phyloP scores from a whole-genome alignment of 2,888 invertebrate genomes.

The Drosophila neotestacea region DNA sequence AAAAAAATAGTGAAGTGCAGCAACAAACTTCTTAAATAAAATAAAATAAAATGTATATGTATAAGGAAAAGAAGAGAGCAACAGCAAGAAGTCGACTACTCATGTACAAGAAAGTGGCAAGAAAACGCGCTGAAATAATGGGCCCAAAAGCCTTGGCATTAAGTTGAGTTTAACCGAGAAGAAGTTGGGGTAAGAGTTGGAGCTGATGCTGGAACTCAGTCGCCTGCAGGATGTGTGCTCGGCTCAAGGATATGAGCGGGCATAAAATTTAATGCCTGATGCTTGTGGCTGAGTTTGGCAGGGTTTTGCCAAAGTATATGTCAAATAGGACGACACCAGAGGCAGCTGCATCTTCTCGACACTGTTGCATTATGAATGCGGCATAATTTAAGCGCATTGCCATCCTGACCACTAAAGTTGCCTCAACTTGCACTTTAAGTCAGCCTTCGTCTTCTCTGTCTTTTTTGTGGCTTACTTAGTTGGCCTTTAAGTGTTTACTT shows the following conservation, averaged over 20 bases:
- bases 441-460: background rate
- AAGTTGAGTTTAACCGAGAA: constrained; percentile 56
- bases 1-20: constrained; percentile 25
- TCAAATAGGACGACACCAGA: constrained; percentile 57
- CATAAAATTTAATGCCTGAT: constrained; percentile 76
- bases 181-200: constrained; percentile 26
- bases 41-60: constrained; percentile 31
- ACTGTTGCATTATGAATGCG: constrained; percentile 81
- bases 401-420: constrained; percentile 29
- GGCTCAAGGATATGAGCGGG: constrained; percentile 64
- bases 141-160: constrained; percentile 76
- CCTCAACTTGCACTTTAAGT: constrained; percentile 30
- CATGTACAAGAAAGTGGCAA: constrained; percentile 48
- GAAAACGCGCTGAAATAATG: constrained; percentile 71
- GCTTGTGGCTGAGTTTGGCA: constrained; percentile 50
- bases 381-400: constrained; percentile 77
- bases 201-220: constrained; percentile 1
- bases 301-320: constrained; percentile 60
- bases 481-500: constrained; percentile 42
- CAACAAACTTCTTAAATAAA: constrained; percentile 64
- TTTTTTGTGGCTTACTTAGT: constrained; percentile 17
- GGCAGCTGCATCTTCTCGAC: constrained; percentile 32
- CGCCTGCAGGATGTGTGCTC: constrained; percentile 46
- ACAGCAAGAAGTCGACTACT: constrained; percentile 17
- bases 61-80: background rate